These are phyloP conservation scores for Amblyjoppa fuscipennis DNA, from an alignment of 2,888 invertebrate genomes.

Conservation along the genomic window DNA sequence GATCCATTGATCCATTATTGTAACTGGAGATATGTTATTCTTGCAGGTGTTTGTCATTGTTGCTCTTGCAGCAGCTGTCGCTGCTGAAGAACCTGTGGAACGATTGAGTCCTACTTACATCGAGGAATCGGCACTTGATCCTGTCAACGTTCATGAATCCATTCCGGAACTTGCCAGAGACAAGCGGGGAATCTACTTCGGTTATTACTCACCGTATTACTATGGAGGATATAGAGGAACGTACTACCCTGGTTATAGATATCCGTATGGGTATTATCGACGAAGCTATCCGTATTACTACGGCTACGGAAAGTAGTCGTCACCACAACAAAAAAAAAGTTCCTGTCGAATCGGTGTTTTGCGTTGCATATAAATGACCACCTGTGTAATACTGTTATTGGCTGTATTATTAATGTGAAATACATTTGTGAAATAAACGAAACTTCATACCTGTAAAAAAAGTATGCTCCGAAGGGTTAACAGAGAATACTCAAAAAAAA, in stretches of 20 bases:
- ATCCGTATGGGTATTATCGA: slow-evolving; percentile 72
- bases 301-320: neutral
- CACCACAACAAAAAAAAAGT: neutral
- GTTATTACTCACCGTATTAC: neutral
- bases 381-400: neutral
- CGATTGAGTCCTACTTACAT: slow-evolving; percentile 55
- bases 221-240: slow-evolving; percentile 12
- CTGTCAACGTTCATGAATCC: slow-evolving; percentile 36
- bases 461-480: no score
- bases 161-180: slow-evolving; percentile 70
- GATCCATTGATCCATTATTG: no score
- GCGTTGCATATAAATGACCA: neutral
- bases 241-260: slow-evolving; percentile 74
- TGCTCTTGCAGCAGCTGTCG: slow-evolving; percentile 76
- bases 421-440: neutral
- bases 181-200: slow-evolving; percentile 74
- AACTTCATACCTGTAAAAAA: no score
- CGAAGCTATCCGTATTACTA: neutral
- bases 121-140: slow-evolving; percentile 39
- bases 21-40: no score
- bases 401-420: slow-evolving; percentile 4
- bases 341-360: neutral
- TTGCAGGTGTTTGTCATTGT: slow-evolving; percentile 76
- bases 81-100: slow-evolving; percentile 54
- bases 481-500: no score